phyloP scores from a whole-genome alignment of 1,140 invertebrate genomes.

The Periplaneta americana region DNA sequence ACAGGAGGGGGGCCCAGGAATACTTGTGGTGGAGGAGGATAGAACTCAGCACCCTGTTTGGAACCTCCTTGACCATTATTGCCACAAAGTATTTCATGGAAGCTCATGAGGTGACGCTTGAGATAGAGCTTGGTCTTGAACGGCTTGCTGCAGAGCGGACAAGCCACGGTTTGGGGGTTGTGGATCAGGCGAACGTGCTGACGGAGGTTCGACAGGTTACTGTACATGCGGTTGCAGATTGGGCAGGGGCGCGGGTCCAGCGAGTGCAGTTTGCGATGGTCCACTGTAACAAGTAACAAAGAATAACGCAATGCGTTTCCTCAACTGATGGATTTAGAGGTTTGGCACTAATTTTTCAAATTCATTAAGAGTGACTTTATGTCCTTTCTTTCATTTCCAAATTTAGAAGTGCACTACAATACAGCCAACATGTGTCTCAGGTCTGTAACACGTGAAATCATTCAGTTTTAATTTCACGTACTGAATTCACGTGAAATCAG shows the following conservation, averaged over 20 bases:
- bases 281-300: constrained; percentile 19
- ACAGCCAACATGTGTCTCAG: background rate
- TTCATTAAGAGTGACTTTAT: background rate
- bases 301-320: background rate
- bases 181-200: constrained; percentile 76
- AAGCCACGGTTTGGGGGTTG: constrained; percentile 67
- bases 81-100: constrained; percentile 41
- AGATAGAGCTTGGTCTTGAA: constrained; percentile 75
- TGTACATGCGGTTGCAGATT: constrained; percentile 72
- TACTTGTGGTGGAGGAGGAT: constrained; percentile 7
- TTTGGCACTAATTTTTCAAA: background rate
- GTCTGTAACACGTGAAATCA: background rate
- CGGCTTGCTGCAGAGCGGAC: constrained; percentile 64
- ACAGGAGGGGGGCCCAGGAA: background rate
- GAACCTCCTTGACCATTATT: background rate
- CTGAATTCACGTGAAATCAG: background rate
- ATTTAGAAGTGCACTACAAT: background rate
- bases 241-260: constrained; percentile 63
- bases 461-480: too few species aligned
- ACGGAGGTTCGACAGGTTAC: constrained; percentile 71
- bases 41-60: constrained; percentile 5
- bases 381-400: background rate
- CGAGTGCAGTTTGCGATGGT: constrained; percentile 50
- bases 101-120: constrained; percentile 57
- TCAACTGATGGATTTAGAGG: background rate